These are phyloP conservation scores for Mormyrus lacerda DNA, from an alignment of 2,113 vertebrate genomes.

Conservation along the genomic window DNA sequence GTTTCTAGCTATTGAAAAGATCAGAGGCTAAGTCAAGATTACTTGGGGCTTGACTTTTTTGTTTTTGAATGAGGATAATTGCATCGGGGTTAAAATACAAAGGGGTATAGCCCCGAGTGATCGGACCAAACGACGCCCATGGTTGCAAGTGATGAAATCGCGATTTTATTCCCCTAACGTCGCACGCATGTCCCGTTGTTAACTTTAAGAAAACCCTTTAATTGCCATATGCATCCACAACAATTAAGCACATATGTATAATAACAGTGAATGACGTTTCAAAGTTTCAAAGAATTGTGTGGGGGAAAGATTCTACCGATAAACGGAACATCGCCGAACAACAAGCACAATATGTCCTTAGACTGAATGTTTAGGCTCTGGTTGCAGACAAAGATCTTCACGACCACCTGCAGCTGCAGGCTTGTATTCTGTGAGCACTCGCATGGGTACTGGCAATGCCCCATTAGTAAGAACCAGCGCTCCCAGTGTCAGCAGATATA, in stretches of 20 bases:
- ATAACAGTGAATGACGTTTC: neutral
- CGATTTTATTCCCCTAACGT: neutral
- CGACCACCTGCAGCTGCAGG: neutral
- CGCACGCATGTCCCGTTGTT: neutral
- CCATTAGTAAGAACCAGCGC: conserved; percentile 5
- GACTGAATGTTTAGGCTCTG: neutral
- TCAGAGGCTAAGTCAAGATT: no score
- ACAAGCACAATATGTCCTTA: neutral
- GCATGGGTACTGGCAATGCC: neutral
- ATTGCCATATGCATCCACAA: neutral
- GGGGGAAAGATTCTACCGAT: neutral
- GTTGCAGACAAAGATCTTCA: conserved; percentile 3
- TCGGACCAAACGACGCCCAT: neutral
- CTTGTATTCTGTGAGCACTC: neutral
- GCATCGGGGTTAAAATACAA: no score
- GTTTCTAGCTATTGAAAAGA: no score
- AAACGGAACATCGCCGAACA: neutral
- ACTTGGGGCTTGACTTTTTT: no score
- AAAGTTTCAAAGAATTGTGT: neutral
- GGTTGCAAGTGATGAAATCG: neutral
- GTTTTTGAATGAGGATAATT: no score
- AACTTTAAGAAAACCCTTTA: neutral
- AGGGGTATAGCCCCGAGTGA: no score
- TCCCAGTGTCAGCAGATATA: conserved; percentile 8
- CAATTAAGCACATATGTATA: neutral